Evolutionary conservation across 92 coral and sea anemone species (phyloP).

Genomic region (Heliopora coerulea): DNA sequence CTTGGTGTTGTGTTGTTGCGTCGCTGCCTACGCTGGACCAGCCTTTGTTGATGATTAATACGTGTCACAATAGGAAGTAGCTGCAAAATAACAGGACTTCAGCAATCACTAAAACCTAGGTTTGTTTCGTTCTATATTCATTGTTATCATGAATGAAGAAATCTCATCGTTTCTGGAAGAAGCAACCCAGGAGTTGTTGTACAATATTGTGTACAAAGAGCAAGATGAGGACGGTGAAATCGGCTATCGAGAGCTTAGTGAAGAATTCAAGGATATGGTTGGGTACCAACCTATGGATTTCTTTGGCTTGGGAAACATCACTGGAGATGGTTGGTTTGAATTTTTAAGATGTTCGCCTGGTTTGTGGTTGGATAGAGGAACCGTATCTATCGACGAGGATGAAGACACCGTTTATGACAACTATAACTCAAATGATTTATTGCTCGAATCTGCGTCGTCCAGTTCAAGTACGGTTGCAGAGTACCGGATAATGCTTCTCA

Average conservation of each 20-base stretch:
- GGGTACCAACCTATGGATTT: conserved; percentile 26
- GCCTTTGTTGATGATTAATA: too few species aligned
- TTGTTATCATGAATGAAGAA: not conserved
- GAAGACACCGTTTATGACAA: not conserved
- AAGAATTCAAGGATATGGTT: conserved; percentile 1
- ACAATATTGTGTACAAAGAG: conserved; percentile 13
- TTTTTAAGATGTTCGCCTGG: conserved; percentile 2
- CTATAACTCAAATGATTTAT: not conserved
- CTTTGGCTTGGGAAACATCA: conserved; percentile 19
- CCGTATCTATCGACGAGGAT: not conserved
- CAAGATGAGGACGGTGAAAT: not conserved
- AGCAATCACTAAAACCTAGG: not conserved
- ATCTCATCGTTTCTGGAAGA: conserved; percentile 5
- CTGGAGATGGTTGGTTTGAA: conserved; percentile 10
- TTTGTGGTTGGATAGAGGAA: not conserved
- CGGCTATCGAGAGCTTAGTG: not conserved
- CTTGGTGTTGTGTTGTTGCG: too few species aligned
- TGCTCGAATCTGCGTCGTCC: not conserved
- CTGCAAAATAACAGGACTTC: not conserved
- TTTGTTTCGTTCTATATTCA: not conserved
- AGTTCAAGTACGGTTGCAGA: not conserved
- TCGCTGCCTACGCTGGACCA: too few species aligned
- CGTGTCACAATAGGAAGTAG: too few species aligned
- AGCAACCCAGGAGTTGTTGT: conserved; percentile 22
- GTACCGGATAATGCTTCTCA: conserved; percentile 40